Evolutionary conservation across 2,888 invertebrate species (phyloP), one percentile per base, ranked within the genome.

Genomic region (Lasioglossum leucozonium): DNA sequence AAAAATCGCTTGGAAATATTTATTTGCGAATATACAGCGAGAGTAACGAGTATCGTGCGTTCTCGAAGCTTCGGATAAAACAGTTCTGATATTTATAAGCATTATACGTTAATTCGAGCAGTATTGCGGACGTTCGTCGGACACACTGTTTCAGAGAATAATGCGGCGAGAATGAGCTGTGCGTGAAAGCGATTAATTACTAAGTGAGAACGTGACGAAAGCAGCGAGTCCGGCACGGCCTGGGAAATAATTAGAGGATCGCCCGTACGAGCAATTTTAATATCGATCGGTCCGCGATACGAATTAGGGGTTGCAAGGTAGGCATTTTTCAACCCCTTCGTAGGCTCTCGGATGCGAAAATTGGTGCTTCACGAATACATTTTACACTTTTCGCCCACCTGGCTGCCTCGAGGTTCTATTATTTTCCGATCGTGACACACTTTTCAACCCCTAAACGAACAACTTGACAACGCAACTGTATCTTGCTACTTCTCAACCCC

Each of bases 111-210:
- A 26, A 13, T 58, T 58, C 58, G 58, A 26, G 58, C 26, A 44
- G 18, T 10, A 30, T 30, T n/a, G n/a, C 2, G 44, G 10, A 30
- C 8, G 13, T 55, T n/a, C 6, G 10, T n/a, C 4, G 0, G 44
- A n/a, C 16, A 40, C 11, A 30, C n/a, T 11, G 22, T 58, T 22
- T 18, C 1, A 11, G 37, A 22, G 22, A 62, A 34, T 3, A 73
- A 77, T 82, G 84, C n/a, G 82, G 77, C 71, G 77, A 77, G 51
- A 74, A 74, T 82, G 83, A 84, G 55, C 40, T 51, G 34, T 67
- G 69, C 62, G 40, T 73, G 69, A 58, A 77, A 77, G 82, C 73
- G 67, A 47, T 16, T 8, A 82, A 34, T 30, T 13, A 42, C 72
- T 16, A 71, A 30, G 37, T 16, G 73, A 84, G 58, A 84, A 26